These are phyloP conservation scores for Ferdinandea cuprea DNA, from an alignment of 2,888 invertebrate species.

Conservation along the genomic window DNA sequence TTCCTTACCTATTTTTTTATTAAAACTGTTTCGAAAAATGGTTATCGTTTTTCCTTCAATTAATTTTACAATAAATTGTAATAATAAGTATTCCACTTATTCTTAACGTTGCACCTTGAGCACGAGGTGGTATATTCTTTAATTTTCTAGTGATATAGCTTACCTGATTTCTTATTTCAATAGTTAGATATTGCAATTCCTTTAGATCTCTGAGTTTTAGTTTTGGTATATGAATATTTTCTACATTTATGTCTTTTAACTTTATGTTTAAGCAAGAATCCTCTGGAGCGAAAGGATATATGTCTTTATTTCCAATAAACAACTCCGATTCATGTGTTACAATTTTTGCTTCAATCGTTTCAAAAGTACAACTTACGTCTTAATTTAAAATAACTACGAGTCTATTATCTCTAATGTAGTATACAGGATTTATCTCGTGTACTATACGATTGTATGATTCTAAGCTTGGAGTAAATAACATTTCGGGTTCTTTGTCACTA, in stretches of 20 bases:
- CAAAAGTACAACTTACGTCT: slow-evolving; percentile 4
- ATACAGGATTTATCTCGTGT: neutral
- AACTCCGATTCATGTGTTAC: neutral
- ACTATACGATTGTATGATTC: slow-evolving; percentile 13
- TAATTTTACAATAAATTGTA: neutral
- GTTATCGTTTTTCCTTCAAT: slow-evolving; percentile 19
- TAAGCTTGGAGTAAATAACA: slow-evolving; percentile 28
- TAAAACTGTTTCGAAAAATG: slow-evolving; percentile 14
- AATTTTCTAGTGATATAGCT: slow-evolving; percentile 1
- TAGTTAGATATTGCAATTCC: slow-evolving; percentile 8
- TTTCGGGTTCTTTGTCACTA: slow-evolving; percentile 6
- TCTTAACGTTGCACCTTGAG: slow-evolving; percentile 6
- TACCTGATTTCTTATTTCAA: slow-evolving; percentile 17
- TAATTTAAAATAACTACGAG: slow-evolving; percentile 3
- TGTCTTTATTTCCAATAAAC: slow-evolving; percentile 8
- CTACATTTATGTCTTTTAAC: neutral
- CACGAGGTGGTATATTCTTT: slow-evolving; percentile 27
- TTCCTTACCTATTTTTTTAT: slow-evolving; percentile 2
- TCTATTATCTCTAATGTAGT: neutral
- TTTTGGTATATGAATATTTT: slow-evolving; percentile 11
- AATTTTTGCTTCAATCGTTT: slow-evolving; percentile 17
- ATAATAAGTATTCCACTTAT: neutral
- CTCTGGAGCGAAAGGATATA: neutral
- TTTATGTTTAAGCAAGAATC: slow-evolving; percentile 23
- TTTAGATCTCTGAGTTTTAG: slow-evolving; percentile 5